Percentiles rank a stretch among this genome's conserved stretches.
phyloP scores from a whole-genome alignment of 2,797 vertebrate genomes.

The Macrochelys suwanniensis region DNA sequence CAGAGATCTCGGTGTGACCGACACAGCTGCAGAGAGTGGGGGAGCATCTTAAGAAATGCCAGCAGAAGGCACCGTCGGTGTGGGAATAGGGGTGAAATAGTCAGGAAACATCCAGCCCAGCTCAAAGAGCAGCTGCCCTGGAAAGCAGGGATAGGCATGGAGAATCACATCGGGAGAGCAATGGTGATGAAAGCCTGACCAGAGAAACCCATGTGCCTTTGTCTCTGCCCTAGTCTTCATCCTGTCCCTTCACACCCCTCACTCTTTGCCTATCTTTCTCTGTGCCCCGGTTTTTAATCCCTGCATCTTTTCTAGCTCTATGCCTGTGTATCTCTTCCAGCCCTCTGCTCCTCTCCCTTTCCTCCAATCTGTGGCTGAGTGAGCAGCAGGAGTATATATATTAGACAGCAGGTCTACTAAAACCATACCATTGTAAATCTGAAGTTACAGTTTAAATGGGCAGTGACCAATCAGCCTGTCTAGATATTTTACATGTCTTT shows the following conservation, averaged over 20 bases:
- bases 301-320: background rate
- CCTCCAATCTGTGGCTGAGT: background rate
- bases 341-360: background rate
- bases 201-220: background rate
- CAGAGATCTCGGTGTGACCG: background rate
- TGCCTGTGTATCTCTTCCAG: no score
- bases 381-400: background rate
- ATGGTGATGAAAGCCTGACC: background rate
- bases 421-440: accelerated
- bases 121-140: background rate
- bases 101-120: background rate
- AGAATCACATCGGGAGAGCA: background rate
- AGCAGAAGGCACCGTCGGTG: background rate
- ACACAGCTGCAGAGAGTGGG: background rate
- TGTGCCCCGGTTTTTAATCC: background rate
- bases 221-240: background rate
- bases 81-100: background rate
- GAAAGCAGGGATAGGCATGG: background rate
- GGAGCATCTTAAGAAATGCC: background rate
- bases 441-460: background rate
- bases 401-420: background rate
- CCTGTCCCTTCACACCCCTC: background rate
- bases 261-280: background rate
- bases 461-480: accelerated
- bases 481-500: background rate